Conservation (phyloP, 2,797 vertebrate species). For the Cygnus olor region DNA sequence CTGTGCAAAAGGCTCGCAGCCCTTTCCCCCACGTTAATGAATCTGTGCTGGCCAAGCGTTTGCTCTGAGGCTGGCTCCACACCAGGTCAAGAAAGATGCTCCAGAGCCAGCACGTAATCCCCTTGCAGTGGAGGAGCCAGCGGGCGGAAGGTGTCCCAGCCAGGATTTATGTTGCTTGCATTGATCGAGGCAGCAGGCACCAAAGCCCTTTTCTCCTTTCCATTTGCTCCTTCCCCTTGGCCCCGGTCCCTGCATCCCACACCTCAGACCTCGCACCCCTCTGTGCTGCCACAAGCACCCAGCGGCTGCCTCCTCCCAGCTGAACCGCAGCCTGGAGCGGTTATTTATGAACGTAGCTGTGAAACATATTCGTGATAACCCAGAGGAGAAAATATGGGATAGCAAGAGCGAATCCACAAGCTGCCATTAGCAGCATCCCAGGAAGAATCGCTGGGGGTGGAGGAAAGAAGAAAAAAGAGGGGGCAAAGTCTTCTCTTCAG, state of each 20-base stretch:
- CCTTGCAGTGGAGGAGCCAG: not conserved
- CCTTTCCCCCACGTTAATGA: not conserved
- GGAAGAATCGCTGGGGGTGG: not conserved
- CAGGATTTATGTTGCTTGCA: not conserved
- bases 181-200: not conserved
- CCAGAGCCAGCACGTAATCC: not conserved
- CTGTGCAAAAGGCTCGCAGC: not conserved
- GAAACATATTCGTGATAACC: not conserved
- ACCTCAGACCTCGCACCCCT: fast-evolving
- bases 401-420: not conserved
- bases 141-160: not conserved
- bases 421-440: not conserved
- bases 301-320: not conserved
- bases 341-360: not conserved
- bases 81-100: not conserved
- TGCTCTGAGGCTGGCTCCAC: not conserved
- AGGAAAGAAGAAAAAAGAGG: not conserved
- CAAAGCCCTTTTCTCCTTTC: not conserved
- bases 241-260: fast-evolving
- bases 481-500: not conserved
- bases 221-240: not conserved
- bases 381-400: not conserved
- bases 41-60: not conserved
- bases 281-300: not conserved
- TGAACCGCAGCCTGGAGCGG: not conserved